phyloP scores from a whole-genome alignment of 1,140 invertebrate genomes.

The Oncopeltus fasciatus region DNA sequence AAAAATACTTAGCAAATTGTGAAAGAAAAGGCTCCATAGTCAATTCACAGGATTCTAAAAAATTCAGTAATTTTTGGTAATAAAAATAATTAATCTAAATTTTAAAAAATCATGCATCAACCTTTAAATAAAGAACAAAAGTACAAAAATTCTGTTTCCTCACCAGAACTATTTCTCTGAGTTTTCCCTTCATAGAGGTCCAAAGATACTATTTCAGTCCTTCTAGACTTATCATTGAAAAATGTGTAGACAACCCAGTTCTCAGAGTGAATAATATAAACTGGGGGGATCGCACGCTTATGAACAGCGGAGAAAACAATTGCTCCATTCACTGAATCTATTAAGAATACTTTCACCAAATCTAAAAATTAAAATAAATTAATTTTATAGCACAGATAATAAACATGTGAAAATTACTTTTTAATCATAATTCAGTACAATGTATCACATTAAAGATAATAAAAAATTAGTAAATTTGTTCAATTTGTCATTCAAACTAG shows the following conservation, averaged over 20 bases:
- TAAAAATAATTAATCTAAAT: neutral
- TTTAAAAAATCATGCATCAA: neutral
- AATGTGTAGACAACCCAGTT: constrained; percentile 94
- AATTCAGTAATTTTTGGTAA: neutral
- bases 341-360: constrained; percentile 62
- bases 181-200: constrained; percentile 89
- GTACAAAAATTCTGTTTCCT: too few species aligned
- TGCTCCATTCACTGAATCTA: constrained; percentile 81
- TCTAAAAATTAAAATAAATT: constrained; percentile 37
- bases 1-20: too few species aligned
- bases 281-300: constrained; percentile 61
- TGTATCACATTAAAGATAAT: too few species aligned
- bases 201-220: constrained; percentile 79
- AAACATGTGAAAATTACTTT: too few species aligned
- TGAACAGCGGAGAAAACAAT: constrained; percentile 59
- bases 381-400: too few species aligned
- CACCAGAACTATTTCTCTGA: constrained; percentile 66
- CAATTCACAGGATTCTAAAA: too few species aligned
- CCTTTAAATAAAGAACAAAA: too few species aligned
- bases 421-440: too few species aligned
- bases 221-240: constrained; percentile 82
- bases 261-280: constrained; percentile 88
- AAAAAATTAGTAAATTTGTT: too few species aligned
- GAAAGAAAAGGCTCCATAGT: too few species aligned
- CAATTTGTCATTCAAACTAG: too few species aligned